Base-by-base conservation (phyloP, 35 echinoderm and acorn worm species). In the Patiria miniata region DNA sequence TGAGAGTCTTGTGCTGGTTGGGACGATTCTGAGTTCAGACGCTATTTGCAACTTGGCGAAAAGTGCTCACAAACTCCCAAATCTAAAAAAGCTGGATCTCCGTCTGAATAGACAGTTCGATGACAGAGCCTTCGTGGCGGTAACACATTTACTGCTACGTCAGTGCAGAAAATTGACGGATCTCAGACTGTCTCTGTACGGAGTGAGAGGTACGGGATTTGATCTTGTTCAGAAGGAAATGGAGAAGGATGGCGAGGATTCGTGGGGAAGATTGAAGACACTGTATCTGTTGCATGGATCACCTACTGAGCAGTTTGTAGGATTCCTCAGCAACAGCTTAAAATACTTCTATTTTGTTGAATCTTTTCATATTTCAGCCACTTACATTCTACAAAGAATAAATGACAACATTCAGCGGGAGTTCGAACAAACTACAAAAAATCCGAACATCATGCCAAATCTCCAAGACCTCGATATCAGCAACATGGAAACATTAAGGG, bases 171-270 rank as follows among this genome's bases (percentile, higher is more conserved):
- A 34, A 10, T 34, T 73, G 65, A 14, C 34, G 21, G 65, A 73
- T 30, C 65, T 73, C 29, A 22, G 65, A 73, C 30, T 73, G 15
- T 73, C 65, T 73, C n/a, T 73, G 65, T 73, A 73, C 65, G 8
- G 9, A 34, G 65, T 73, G 8, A 36, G 19, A 26, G 2, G 3
- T 10, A 7, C 8, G 14, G 65, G 65, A 23, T 73, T 32, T 30
- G 65, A 73, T 73, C 2, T 26, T 5, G 65, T 73, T 23, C 21
- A 26, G 65, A 26, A 3, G 34, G 23, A 16, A 32, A 30, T n/a
- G n/a, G n/a, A n/a, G n/a, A n/a, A n/a, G n/a, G n/a, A n/a, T 36
- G 8, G 8, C 21, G 42, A 9, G 29, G 2, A 23, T 18, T 12
- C 42, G 21, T 73, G 65, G 65, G 34, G 0, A 34, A 73, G 26